phyloP scores from a whole-genome alignment of 2,888 invertebrate genomes.

The Tholera decimalis region DNA sequence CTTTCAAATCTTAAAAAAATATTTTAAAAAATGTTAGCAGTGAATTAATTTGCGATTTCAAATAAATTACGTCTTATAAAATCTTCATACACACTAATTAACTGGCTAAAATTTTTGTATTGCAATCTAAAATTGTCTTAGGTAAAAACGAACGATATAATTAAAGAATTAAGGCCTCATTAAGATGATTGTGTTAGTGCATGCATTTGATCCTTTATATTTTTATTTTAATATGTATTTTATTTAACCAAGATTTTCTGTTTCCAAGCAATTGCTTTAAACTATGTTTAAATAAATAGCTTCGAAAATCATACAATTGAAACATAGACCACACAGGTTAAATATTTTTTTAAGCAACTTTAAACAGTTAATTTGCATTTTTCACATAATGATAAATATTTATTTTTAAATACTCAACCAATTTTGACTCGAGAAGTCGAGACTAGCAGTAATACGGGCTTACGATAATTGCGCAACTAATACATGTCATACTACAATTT shows the following conservation, averaged over 20 bases:
- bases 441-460: constrained; percentile 42
- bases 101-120: constrained; percentile 46
- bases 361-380: constrained; percentile 26
- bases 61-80: constrained; percentile 49
- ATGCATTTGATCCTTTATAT: constrained; percentile 27
- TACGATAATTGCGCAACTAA: constrained; percentile 40
- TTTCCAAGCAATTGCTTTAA: not conserved
- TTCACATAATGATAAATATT: constrained; percentile 19
- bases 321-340: constrained; percentile 32
- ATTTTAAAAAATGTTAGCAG: constrained; percentile 13
- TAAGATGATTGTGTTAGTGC: constrained; percentile 39
- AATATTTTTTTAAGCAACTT: constrained; percentile 16
- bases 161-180: constrained; percentile 48
- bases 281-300: constrained; percentile 8
- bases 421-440: constrained; percentile 12
- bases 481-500: constrained; percentile 45
- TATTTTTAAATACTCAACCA: constrained; percentile 26
- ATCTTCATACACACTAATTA: constrained; percentile 49
- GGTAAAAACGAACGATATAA: constrained; percentile 26
- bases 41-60: constrained; percentile 52
- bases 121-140: constrained; percentile 34
- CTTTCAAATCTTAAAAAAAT: constrained; percentile 25
- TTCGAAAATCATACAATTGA: constrained; percentile 9
- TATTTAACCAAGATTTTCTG: constrained; percentile 13
- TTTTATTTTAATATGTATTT: constrained; percentile 15